Conservation (phyloP, 2,113 vertebrate genomes). For the Perccottus glenii region DNA sequence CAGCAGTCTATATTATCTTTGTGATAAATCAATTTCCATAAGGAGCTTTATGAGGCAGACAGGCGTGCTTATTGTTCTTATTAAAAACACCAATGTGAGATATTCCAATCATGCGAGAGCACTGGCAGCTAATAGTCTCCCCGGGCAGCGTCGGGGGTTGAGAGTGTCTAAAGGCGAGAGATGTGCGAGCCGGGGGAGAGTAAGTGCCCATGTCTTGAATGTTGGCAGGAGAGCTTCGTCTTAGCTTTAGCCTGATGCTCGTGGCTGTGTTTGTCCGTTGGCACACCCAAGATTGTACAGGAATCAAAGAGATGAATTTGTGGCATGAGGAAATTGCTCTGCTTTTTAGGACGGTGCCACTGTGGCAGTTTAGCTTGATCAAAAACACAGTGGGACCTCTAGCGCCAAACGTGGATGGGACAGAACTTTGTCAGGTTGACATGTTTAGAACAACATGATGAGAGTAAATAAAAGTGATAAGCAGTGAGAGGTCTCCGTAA, state of each 20-base stretch:
- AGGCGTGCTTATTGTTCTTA: conserved; percentile 69
- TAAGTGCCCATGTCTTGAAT: conserved; percentile 66
- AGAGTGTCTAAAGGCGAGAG: conserved; percentile 38
- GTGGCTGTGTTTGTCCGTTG: conserved; percentile 61
- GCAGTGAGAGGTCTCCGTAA: not conserved
- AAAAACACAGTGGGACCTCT: conserved; percentile 9
- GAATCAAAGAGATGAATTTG: conserved; percentile 53
- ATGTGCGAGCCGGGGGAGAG: conserved; percentile 59
- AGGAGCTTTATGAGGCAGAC: conserved; percentile 65
- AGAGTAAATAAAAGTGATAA: not conserved
- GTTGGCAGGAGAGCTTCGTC: conserved; percentile 70
- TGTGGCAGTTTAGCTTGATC: conserved; percentile 16
- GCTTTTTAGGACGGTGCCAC: conserved; percentile 34
- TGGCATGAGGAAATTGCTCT: conserved; percentile 13
- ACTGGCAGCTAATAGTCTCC: conserved; percentile 57
- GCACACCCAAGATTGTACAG: conserved; percentile 24
- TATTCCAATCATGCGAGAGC: conserved; percentile 62
- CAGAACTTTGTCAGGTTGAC: not conserved
- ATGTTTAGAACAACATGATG: not conserved
- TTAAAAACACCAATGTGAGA: conserved; percentile 66
- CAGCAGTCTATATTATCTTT: conserved; percentile 50
- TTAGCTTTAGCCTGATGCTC: conserved; percentile 54
- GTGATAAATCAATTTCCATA: conserved; percentile 72
- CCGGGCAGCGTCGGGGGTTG: conserved; percentile 46
- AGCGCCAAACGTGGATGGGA: not conserved